phyloP scores from a whole-genome alignment of 2,113 vertebrate genomes.

The Salvator merianae region DNA sequence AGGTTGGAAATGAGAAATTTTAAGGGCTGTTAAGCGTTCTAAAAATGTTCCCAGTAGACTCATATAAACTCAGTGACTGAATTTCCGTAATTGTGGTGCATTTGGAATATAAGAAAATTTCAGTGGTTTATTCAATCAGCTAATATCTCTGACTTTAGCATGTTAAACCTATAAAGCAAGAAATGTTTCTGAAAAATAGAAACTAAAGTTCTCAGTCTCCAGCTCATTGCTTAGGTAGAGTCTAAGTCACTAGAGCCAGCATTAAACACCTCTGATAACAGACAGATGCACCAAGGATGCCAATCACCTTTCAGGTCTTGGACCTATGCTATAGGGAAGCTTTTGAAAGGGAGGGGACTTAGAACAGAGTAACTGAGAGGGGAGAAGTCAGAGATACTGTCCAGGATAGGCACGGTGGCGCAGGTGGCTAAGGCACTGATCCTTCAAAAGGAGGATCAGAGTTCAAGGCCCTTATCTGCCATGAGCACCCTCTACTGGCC shows the following conservation, averaged over 20 bases:
- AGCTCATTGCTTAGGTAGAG: not conserved
- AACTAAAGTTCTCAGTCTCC: not conserved
- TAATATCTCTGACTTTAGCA: not conserved
- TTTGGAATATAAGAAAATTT: not conserved
- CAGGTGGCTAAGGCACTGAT: too few relatives aligned
- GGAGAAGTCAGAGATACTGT: too few relatives aligned
- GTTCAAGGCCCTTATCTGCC: too few relatives aligned
- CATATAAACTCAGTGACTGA: conserved; percentile 45
- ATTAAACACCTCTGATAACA: too few relatives aligned
- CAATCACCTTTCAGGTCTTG: too few relatives aligned
- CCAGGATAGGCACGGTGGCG: too few relatives aligned
- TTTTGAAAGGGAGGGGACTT: too few relatives aligned
- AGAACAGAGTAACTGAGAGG: too few relatives aligned
- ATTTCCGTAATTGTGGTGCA: conserved; percentile 49
- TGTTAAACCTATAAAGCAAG: conserved; percentile 9
- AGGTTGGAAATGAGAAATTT: conserved; percentile 63
- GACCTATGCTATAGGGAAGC: too few relatives aligned
- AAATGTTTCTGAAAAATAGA: not conserved
- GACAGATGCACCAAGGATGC: too few relatives aligned
- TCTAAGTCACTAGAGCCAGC: not conserved
- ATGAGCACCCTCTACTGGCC: too few relatives aligned
- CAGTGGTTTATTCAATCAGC: conserved; percentile 34
- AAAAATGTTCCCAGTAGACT: conserved; percentile 45
- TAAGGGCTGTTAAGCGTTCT: conserved; percentile 59
- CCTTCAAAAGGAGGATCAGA: too few relatives aligned